Conservation (phyloP, 2,888 invertebrate species). For the Orthosia incerta region DNA sequence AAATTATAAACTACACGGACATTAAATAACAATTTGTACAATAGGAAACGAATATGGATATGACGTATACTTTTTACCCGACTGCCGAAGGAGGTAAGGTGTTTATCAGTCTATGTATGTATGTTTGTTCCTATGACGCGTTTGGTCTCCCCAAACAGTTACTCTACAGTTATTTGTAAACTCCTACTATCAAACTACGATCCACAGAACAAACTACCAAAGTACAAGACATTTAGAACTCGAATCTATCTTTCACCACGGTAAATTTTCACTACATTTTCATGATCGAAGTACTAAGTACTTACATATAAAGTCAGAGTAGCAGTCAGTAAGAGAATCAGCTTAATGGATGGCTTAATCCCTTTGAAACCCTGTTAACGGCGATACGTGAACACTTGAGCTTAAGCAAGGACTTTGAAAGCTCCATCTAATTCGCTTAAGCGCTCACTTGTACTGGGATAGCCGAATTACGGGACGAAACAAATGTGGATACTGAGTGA, state of each 20-base stretch:
- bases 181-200: not conserved
- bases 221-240: not conserved
- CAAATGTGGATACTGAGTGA: constrained; percentile 48
- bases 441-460: constrained; percentile 62
- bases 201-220: not conserved
- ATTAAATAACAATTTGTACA: no score
- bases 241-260: constrained; percentile 1
- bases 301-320: constrained; percentile 33
- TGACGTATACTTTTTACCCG: no score
- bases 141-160: no score
- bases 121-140: no score
- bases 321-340: constrained; percentile 50
- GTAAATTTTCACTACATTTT: constrained; percentile 30
- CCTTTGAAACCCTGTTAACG: constrained; percentile 71
- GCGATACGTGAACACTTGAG: constrained; percentile 67
- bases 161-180: not conserved
- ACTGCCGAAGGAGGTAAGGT: no score
- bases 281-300: constrained; percentile 40
- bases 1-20: no score
- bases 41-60: no score
- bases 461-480: constrained; percentile 64
- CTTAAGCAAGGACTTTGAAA: constrained; percentile 68
- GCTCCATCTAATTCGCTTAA: constrained; percentile 70
- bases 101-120: no score
- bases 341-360: constrained; percentile 65